These are phyloP conservation scores for Myopa testacea DNA, from an alignment of 2,888 invertebrate species.

Conservation along the genomic window DNA sequence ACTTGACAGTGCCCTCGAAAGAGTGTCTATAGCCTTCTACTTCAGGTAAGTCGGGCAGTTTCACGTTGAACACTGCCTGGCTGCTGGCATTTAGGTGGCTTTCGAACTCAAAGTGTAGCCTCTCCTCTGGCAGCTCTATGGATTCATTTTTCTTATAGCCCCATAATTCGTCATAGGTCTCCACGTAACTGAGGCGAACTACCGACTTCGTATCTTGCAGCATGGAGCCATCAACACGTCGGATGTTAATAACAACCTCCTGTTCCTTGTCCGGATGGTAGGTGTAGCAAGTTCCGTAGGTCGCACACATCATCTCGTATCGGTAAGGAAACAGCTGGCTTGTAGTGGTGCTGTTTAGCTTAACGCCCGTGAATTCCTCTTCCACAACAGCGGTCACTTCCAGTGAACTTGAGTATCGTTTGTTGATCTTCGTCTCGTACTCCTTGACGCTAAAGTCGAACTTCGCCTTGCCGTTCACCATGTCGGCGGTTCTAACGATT, in stretches of 20 bases:
- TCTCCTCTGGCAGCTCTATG: constrained; percentile 51
- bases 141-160: constrained; percentile 39
- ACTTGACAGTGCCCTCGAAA: constrained; percentile 53
- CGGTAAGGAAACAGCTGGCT: constrained; percentile 82
- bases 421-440: constrained; percentile 51
- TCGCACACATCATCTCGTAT: constrained; percentile 80
- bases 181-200: constrained; percentile 67
- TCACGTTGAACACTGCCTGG: constrained; percentile 74
- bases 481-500: constrained; percentile 54
- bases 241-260: constrained; percentile 81
- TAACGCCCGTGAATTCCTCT: constrained; percentile 84
- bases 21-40: constrained; percentile 54
- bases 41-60: constrained; percentile 70
- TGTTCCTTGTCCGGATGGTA: constrained; percentile 92
- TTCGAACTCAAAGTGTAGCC: constrained; percentile 65
- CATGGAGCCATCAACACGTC: constrained; percentile 78
- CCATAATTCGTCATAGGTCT: constrained; percentile 50
- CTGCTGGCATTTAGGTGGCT: constrained; percentile 74
- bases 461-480: constrained; percentile 63
- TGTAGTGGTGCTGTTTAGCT: constrained; percentile 82
- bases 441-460: constrained; percentile 59
- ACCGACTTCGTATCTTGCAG: constrained; percentile 73
- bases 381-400: constrained; percentile 87
- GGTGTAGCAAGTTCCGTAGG: constrained; percentile 79
- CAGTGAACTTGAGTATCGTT: constrained; percentile 48